Evolutionary conservation across 2,888 invertebrate species (phyloP).

Genomic region (Athalia cordata): DNA sequence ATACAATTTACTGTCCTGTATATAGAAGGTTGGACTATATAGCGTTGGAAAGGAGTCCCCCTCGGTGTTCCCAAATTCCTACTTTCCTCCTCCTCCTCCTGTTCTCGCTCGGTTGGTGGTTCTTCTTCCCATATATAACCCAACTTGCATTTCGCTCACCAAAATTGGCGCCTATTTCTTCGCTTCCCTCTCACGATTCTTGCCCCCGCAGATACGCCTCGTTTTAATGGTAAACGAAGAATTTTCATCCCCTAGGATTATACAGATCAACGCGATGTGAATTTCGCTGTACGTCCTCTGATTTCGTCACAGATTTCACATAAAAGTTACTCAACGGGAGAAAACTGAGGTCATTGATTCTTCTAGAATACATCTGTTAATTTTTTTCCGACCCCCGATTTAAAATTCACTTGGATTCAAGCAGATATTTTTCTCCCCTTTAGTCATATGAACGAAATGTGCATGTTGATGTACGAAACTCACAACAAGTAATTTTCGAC

Average conservation of each 20-base stretch:
- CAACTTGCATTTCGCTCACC: slow-evolving; percentile 5
- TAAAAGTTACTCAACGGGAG: too few relatives aligned
- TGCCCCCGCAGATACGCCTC: slow-evolving; percentile 7
- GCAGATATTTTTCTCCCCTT: neutral
- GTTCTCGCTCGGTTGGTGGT: slow-evolving; percentile 6
- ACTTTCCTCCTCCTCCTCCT: neutral
- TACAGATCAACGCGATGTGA: too few relatives aligned
- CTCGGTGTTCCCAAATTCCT: slow-evolving; percentile 22
- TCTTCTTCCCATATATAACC: neutral
- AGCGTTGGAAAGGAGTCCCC: slow-evolving; percentile 4
- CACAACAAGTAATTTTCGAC: too few relatives aligned
- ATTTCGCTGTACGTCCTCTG: too few relatives aligned
- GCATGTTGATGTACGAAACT: too few relatives aligned
- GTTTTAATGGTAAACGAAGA: slow-evolving; percentile 18
- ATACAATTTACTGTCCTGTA: slow-evolving; percentile 64
- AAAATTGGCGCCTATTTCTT: slow-evolving; percentile 36
- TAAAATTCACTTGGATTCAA: neutral
- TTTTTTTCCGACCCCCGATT: too few relatives aligned
- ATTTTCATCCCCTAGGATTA: slow-evolving; percentile 18
- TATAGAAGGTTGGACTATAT: neutral
- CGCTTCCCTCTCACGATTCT: neutral
- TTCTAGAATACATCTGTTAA: too few relatives aligned
- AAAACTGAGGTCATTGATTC: too few relatives aligned
- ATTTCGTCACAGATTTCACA: too few relatives aligned
- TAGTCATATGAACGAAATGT: too few relatives aligned